Percentiles rank a stretch among this genome's conserved stretches.
phyloP scores from a whole-genome alignment of 2,888 invertebrate genomes.

The Thelaira solivaga region DNA sequence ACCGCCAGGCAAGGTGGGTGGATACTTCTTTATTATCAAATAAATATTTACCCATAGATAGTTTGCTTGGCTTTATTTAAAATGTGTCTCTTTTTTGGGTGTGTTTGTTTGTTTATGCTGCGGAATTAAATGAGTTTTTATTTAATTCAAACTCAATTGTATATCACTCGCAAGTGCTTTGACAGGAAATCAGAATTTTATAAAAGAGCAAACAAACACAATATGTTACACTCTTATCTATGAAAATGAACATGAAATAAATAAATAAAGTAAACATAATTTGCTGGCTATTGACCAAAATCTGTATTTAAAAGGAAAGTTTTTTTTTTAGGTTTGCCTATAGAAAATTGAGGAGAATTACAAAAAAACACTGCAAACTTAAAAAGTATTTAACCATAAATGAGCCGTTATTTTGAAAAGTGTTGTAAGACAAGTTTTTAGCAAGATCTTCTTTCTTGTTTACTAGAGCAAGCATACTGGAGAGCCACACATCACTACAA shows the following conservation, averaged over 20 bases:
- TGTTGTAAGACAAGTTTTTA: no score
- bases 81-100: neutral
- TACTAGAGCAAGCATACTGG: no score
- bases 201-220: no score
- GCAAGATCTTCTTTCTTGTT: no score
- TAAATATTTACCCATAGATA: no score
- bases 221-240: neutral
- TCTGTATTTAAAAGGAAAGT: neutral
- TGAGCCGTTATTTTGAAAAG: no score
- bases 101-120: conserved; percentile 29
- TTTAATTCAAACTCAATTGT: neutral
- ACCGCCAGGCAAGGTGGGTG: no score
- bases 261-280: no score
- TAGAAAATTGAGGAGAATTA: no score
- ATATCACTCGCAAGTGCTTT: neutral
- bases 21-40: neutral
- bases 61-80: neutral
- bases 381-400: no score
- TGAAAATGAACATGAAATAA: neutral
- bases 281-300: neutral
- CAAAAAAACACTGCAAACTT: no score
- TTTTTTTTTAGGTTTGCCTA: neutral
- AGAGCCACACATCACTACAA: no score
- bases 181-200: conserved; percentile 25
- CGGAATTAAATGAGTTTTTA: neutral